Evolutionary conservation across 2,113 vertebrate genomes (phyloP).

Genomic region (Coryphaenoides rupestris): DNA sequence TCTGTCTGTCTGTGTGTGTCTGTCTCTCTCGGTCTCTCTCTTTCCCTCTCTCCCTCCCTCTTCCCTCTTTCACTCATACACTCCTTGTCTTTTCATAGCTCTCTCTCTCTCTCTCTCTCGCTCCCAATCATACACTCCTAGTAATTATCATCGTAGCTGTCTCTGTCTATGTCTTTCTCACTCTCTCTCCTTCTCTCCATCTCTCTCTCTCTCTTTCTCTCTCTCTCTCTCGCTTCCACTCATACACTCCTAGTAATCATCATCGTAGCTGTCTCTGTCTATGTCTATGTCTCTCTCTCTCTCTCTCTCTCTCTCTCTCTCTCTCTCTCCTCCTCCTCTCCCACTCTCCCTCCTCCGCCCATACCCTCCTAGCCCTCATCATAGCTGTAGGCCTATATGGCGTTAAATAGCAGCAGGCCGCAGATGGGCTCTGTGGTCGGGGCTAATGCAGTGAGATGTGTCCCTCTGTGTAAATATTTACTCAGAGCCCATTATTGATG

Average conservation of each 20-base stretch:
- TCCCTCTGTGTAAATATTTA: slow-evolving; percentile 68
- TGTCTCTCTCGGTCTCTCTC: no score
- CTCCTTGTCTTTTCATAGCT: slow-evolving; percentile 72
- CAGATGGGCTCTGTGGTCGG: slow-evolving; percentile 40
- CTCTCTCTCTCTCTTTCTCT: no score
- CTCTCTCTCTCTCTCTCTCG: no score
- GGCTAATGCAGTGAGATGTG: slow-evolving; percentile 53
- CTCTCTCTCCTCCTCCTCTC: slow-evolving; percentile 12
- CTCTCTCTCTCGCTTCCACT: not conserved
- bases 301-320: not conserved
- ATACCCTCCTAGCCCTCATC: not conserved
- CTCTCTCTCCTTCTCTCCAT: no score
- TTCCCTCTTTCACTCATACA: no score
- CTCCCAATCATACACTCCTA: no score
- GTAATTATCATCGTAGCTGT: slow-evolving; percentile 47
- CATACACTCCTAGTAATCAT: no score
- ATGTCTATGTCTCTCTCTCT: no score
- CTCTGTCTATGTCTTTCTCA: no score
- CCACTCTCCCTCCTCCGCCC: slow-evolving; percentile 12
- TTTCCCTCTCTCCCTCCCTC: no score
- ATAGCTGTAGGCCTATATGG: slow-evolving; percentile 68
- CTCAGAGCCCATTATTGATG: slow-evolving; percentile 51
- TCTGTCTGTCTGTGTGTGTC: no score
- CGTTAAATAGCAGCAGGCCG: slow-evolving; percentile 29
- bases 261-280: not conserved